phyloP scores from a whole-genome alignment of 2,113 vertebrate species.

The Junco hyemalis region DNA sequence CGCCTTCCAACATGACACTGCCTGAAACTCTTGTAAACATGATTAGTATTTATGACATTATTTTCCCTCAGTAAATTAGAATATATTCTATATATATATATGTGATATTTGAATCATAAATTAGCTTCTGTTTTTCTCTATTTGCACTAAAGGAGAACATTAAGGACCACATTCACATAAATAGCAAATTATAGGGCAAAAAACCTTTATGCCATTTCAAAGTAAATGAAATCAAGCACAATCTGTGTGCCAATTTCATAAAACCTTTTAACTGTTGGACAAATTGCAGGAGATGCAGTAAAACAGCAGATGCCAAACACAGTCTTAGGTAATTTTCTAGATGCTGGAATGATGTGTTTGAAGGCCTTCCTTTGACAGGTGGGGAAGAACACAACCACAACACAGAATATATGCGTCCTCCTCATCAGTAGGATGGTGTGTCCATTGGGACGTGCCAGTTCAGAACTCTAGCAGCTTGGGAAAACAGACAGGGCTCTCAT shows the following conservation, averaged over 20 bases:
- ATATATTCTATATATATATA: neutral
- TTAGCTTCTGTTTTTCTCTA: neutral
- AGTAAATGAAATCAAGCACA: neutral
- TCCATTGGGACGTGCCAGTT: fast-evolving
- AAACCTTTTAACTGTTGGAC: neutral
- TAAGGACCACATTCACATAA: neutral
- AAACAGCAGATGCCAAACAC: neutral
- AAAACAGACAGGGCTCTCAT: neutral
- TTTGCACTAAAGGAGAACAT: neutral
- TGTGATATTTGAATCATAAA: neutral
- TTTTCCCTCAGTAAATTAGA: neutral
- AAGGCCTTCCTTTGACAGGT: neutral
- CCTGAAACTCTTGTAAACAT: neutral
- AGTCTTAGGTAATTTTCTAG: neutral
- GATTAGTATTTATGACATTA: neutral
- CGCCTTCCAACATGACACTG: neutral
- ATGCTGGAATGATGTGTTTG: neutral
- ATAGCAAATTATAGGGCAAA: neutral
- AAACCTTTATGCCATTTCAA: neutral
- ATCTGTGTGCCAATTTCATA: neutral
- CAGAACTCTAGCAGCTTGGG: neutral
- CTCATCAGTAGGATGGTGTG: neutral
- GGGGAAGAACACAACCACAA: neutral
- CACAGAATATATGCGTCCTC: neutral
- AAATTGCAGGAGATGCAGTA: neutral